Base-by-base conservation (phyloP, 2,888 invertebrate genomes). In the Limnephilus marmoratus region DNA sequence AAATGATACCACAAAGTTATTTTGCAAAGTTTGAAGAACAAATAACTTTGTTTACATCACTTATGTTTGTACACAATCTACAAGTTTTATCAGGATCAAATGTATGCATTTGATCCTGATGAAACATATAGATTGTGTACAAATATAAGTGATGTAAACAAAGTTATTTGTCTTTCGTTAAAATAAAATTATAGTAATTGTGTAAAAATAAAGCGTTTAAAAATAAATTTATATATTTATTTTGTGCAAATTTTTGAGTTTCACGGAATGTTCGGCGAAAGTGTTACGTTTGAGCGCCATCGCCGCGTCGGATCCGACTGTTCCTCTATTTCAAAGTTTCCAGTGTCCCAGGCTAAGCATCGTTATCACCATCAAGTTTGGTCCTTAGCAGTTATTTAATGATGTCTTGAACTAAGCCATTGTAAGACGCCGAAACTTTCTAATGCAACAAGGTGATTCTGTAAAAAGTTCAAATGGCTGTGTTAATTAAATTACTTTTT, bases 341-440 rank as follows among this genome's bases (percentile, higher is more conserved):
- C 68, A 68, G 68, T 24, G 68, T 68, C 68, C 68, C 68, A 68
- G 68, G 68, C 68, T 68, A 68, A 68, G 68, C 68, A 68, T 68
- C 68, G 68, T 68, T 68, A 68, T 68, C 86, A 45, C 86, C 86
- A 45, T 29, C 29, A 49, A 86, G 41, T 86, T 86, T 29, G 86
- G 86, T 86, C 86, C 86, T 86, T 86, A 86, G 86, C 86, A 86
- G 86, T 45, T 86, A 86, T 86, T 86, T 86, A 86, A 86, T 86
- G 86, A 86, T 86, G 41, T 86, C 86, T 86, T 86, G 45, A 86
- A 45, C 86, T 86, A 83, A 83, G 86, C 86, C n/a, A 49, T 49
- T 86, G 49, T 29, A 29, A 45, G 45, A 45, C 83, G 37, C 83
- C 86, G 45, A 86, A 86, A 86, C 45, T 86, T 86, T 86, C 13